phyloP scores from a whole-genome alignment of 2,888 invertebrate genomes.

The Pammene fasciana region DNA sequence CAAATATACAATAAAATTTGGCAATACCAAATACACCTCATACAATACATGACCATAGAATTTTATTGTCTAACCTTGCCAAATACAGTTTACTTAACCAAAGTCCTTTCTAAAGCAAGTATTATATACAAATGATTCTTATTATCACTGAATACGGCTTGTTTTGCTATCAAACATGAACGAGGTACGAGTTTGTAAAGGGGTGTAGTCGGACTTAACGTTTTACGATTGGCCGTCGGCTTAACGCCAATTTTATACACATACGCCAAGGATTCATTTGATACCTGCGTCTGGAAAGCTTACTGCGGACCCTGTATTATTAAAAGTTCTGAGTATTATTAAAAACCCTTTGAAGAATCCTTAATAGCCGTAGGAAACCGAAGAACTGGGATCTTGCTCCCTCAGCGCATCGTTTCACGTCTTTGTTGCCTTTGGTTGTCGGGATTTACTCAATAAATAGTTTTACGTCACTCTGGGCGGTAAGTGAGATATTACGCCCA shows the following conservation, averaged over 20 bases:
- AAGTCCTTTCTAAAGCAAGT: neutral
- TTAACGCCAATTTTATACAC: conserved; percentile 19
- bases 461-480: no score
- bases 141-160: neutral
- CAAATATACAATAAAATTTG: neutral
- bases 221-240: conserved; percentile 4
- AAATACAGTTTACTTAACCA: neutral
- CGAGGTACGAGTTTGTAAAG: neutral
- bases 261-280: neutral
- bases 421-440: no score
- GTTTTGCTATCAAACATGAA: neutral
- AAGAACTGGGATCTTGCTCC: no score
- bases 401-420: no score
- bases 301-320: no score
- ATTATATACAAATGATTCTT: neutral
- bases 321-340: no score
- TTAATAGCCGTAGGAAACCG: no score
- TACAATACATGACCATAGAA: neutral
- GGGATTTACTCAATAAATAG: no score
- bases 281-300: neutral
- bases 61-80: conserved; percentile 15
- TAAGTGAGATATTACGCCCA: no score
- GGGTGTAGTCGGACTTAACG: neutral
- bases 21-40: neutral
- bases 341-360: no score